These are phyloP conservation scores for Dendrocincla tyrannina DNA, from an alignment of 2,797 vertebrate species.

Conservation along the genomic window DNA sequence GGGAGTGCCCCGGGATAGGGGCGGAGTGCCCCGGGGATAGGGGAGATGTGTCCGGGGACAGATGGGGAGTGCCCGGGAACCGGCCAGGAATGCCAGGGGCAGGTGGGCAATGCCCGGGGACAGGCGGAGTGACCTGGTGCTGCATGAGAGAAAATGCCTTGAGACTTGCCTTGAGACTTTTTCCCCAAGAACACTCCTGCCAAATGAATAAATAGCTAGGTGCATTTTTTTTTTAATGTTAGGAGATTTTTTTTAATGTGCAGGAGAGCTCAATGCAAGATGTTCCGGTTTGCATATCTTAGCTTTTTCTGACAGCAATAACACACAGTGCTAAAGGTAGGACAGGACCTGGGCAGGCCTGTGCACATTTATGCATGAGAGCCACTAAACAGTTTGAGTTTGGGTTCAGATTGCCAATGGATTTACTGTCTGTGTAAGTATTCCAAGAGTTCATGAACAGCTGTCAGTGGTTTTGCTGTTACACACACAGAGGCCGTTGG, in stretches of 20 bases:
- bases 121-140: not conserved
- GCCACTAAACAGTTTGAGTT: not conserved
- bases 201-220: too few relatives aligned
- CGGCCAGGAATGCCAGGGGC: too few relatives aligned
- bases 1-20: too few relatives aligned
- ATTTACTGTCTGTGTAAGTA: not conserved
- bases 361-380: fast-evolving
- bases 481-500: not conserved
- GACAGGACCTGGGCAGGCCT: not conserved
- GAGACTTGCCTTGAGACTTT: not conserved
- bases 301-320: not conserved
- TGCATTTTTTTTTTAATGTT: not conserved
- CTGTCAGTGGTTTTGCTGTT: not conserved
- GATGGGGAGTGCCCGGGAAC: too few relatives aligned
- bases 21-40: too few relatives aligned
- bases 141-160: too few relatives aligned
- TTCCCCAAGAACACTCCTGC: not conserved
- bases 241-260: too few relatives aligned
- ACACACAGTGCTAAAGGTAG: fast-evolving
- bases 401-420: not conserved
- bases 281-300: not conserved
- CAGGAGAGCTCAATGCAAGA: fast-evolving
- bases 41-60: too few relatives aligned
- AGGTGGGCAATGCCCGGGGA: not conserved
- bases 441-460: not conserved